Base-by-base conservation (phyloP, 2,888 invertebrate species). In the Galeopsomyia nigrocyanea region DNA sequence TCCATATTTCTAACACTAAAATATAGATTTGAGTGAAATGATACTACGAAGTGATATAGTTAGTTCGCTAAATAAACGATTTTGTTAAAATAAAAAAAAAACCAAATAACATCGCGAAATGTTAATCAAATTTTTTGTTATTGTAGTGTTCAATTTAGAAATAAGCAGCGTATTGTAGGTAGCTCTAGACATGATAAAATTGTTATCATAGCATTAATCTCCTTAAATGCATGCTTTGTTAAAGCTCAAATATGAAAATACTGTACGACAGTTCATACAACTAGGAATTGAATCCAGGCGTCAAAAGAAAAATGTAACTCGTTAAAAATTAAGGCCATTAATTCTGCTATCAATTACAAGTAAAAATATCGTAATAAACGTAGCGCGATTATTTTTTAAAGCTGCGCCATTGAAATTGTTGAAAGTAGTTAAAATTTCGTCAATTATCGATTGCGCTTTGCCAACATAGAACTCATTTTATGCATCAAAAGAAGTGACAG, bases 161-260 rank as follows among this genome's bases (percentile, higher is more conserved):
- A 66, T 73, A 76, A 73, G 66, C 51, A 75, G 16, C 50, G 62
- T 75, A 73, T 65, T 61, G 58, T 75, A 75, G 56, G 53, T 70
- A 75, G 71, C 39, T 39, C 7, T 75, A 72, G 69, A 58, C 17
- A 67, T 68, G 51, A 64, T 73, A 70, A 71, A 65, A 73, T 73
- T 73, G 73, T 73, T 75, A 75, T 65, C 71, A 68, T 67, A 73
- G 56, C 49, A 47, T 68, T 75, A 63, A 73, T 73, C 51, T 62
- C 49, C 46, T 69, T 69, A 68, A 39, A 70, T 47, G 73, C 73
- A 73, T 61, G 53, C 51, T 73, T 71, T 66, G 64, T 61, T 67
- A 64, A 64, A 74, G 70, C 10, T 50, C 58, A 65, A 68, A 65
- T 39, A 67, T 53, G 26, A 26, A 26, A 26, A 26, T 19, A 53